Evolutionary conservation across 2,888 invertebrate genomes (phyloP).

Genomic region (Orthosia gracilis): DNA sequence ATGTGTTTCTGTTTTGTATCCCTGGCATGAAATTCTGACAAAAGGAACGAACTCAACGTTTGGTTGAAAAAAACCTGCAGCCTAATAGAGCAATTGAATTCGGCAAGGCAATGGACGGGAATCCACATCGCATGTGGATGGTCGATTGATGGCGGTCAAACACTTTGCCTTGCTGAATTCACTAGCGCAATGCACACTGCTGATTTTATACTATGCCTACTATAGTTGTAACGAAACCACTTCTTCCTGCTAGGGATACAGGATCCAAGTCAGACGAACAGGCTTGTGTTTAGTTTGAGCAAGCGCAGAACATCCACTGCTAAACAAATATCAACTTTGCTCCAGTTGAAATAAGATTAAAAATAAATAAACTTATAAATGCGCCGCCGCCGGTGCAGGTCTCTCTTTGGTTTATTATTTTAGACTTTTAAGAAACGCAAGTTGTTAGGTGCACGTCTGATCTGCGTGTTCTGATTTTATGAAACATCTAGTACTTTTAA

Average conservation of each 20-base stretch:
- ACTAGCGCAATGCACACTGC: too few species aligned
- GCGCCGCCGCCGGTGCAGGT: too few species aligned
- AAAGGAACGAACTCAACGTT: too few species aligned
- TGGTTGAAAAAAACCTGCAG: too few species aligned
- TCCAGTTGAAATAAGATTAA: neutral
- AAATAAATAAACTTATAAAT: neutral
- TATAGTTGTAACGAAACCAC: neutral
- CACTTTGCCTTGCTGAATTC: too few species aligned
- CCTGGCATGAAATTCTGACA: slow-evolving; percentile 1
- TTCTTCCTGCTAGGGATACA: slow-evolving; percentile 2
- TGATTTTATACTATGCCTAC: neutral
- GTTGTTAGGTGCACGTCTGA: neutral
- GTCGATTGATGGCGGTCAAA: too few species aligned
- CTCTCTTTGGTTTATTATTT: neutral
- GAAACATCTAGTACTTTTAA: neutral
- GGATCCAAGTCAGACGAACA: neutral
- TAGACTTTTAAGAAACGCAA: neutral
- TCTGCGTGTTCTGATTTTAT: neutral
- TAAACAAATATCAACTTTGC: neutral
- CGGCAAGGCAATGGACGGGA: too few species aligned
- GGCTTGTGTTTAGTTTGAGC: neutral
- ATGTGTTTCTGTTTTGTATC: neutral
- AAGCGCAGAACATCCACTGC: neutral
- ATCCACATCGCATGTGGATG: too few species aligned
- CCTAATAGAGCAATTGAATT: too few species aligned